Evolutionary conservation across 2,888 invertebrate genomes (phyloP), one percentile per base, ranked within the genome.

Genomic region (Pollenia labialis): DNA sequence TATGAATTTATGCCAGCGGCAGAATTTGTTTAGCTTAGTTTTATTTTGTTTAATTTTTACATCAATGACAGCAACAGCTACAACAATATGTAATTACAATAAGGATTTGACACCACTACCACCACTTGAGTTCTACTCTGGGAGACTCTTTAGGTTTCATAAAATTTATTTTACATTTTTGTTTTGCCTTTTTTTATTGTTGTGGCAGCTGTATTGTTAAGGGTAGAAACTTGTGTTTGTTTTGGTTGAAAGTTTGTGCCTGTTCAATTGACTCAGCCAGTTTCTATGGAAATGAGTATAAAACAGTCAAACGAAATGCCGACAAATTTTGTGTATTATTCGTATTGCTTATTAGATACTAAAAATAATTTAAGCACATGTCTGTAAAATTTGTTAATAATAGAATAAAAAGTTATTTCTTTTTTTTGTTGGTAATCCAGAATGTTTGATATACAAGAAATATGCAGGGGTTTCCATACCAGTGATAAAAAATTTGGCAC

Each of bases 91-190:
- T 40, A 69, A 62, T 72, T 68, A 48, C 11, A 50, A 44, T 68
- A 58, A 83, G 69, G 66, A 77, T 66, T 84, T 83, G 75, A 86
- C 86, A 80, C 66, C 18, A 76, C 80, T 52, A 68, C 71, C 76
- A 54, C 54, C 77, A 69, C 72, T 87, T 87, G 72, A 62, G 54
- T 77, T 72, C 23, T 58, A 8, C 56, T 71, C n/a, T 50, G 42
- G 71, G 40, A 42, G 12, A 77, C 82, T 69, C 52, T 52, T 46
- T 32, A 18, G 6, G 23, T 40, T 46, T 46, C 10, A 46, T 50
- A 68, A 44, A 44, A 50, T 58, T 66, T 42, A 23, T 52, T 69
- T 62, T 40, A 14, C 9, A 71, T 72, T 46, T 64, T 14, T 4
- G 14, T 60, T 75, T 77, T n/a, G n/a, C 46, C 82, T 75, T n/a